Conservation (phyloP, 2,888 invertebrate species). For the Criorhina ranunculi region DNA sequence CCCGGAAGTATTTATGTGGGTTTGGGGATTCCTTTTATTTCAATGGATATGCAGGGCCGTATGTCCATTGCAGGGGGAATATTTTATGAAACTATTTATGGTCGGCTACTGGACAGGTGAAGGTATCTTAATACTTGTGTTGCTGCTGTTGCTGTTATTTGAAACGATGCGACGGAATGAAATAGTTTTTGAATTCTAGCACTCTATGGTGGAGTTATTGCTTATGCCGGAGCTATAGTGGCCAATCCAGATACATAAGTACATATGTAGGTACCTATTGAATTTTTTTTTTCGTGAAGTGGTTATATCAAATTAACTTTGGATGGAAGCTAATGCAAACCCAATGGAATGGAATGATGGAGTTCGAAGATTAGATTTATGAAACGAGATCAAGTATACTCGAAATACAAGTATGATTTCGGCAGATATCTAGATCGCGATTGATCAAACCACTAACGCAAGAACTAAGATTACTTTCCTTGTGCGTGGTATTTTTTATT, state of each 20-base stretch:
- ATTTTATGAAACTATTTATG: constrained; percentile 72
- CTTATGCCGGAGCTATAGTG: neutral
- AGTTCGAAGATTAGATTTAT: neutral
- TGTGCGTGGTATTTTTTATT: too few species aligned
- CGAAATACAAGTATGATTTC: neutral
- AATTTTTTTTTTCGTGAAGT: neutral
- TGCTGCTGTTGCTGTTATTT: constrained; percentile 1
- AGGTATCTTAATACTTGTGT: constrained; percentile 53
- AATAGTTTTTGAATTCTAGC: constrained; percentile 45
- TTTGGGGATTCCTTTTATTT: constrained; percentile 69
- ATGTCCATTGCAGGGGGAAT: constrained; percentile 49
- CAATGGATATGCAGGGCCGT: constrained; percentile 44
- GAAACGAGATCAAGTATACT: neutral
- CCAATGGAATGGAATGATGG: neutral
- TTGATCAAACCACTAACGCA: too few species aligned
- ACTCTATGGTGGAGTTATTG: constrained; percentile 11
- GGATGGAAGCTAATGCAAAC: neutral
- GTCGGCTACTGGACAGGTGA: constrained; percentile 69
- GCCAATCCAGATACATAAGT: neutral
- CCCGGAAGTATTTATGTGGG: constrained; percentile 65
- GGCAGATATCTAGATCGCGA: too few species aligned
- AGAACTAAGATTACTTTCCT: too few species aligned
- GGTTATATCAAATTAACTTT: constrained; percentile 2
- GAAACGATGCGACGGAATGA: constrained; percentile 33
- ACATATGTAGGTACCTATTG: too few species aligned